Evolutionary conservation across 2,888 invertebrate species (phyloP).

Genomic region (Geotrupes spiniger): DNA sequence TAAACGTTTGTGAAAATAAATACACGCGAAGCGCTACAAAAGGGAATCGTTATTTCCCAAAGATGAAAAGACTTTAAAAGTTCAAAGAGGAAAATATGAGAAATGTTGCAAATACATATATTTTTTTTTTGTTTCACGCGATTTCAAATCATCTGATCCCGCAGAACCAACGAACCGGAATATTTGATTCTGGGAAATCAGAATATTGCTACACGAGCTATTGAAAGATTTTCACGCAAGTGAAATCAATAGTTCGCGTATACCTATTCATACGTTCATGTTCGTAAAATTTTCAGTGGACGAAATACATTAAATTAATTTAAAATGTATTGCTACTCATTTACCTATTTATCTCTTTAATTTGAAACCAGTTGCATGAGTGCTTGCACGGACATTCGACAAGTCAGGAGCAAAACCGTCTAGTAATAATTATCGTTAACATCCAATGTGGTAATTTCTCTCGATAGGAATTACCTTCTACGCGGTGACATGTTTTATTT

Average conservation of each 20-base stretch:
- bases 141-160: constrained; percentile 44
- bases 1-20: constrained; percentile 6
- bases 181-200: constrained; percentile 44
- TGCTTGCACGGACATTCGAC: too few species aligned
- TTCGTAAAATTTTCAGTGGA: too few species aligned
- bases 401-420: too few species aligned
- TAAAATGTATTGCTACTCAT: too few species aligned
- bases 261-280: constrained; percentile 1
- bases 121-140: constrained; percentile 25
- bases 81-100: constrained; percentile 31
- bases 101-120: constrained; percentile 7
- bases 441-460: too few species aligned
- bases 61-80: constrained; percentile 19
- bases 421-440: too few species aligned
- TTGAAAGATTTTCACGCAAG: constrained; percentile 3
- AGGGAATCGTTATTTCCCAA: constrained; percentile 6
- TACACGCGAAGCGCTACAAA: constrained; percentile 1
- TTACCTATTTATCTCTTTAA: too few species aligned
- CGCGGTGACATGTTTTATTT: too few species aligned
- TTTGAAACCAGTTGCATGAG: too few species aligned
- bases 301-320: too few species aligned
- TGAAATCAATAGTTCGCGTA: constrained; percentile 6
- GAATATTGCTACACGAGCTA: constrained; percentile 22
- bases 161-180: constrained; percentile 42
- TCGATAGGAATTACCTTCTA: too few species aligned